phyloP scores from a whole-genome alignment of 2,888 invertebrate species.

The Scrobipalpa atriplicella region DNA sequence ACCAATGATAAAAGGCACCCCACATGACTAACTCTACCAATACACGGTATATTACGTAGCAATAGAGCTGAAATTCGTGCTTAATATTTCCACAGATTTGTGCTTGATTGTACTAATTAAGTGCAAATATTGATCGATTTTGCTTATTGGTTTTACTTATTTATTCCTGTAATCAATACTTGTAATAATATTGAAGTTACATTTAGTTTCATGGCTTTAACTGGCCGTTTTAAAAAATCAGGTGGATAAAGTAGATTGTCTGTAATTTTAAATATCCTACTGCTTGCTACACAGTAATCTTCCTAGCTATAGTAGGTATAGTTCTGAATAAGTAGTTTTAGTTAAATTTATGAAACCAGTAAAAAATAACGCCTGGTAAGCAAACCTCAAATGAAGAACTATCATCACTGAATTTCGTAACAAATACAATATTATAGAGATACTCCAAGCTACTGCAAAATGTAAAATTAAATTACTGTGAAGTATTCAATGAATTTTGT shows the following conservation, averaged over 20 bases:
- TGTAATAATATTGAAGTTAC: not conserved
- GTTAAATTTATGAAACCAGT: too few species aligned
- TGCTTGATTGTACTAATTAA: not conserved
- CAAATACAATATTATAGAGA: too few species aligned
- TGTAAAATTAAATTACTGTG: not conserved
- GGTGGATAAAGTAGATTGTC: not conserved
- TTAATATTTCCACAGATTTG: not conserved
- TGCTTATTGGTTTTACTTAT: not conserved
- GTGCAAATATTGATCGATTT: constrained; percentile 4
- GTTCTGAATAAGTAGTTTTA: too few species aligned
- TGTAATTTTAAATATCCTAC: too few species aligned
- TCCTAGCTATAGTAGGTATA: too few species aligned
- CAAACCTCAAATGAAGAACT: too few species aligned
- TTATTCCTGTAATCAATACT: not conserved
- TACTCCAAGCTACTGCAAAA: not conserved
- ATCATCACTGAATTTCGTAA: too few species aligned
- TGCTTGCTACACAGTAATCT: too few species aligned
- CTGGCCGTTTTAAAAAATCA: not conserved
- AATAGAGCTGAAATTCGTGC: not conserved
- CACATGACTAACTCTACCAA: not conserved
- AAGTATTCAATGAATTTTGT: not conserved
- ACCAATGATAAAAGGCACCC: too few species aligned
- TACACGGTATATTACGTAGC: not conserved
- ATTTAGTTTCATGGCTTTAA: not conserved
- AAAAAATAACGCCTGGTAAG: too few species aligned